Conservation (phyloP, 2,113 vertebrate genomes). For the Thamnaconus septentrionalis region DNA sequence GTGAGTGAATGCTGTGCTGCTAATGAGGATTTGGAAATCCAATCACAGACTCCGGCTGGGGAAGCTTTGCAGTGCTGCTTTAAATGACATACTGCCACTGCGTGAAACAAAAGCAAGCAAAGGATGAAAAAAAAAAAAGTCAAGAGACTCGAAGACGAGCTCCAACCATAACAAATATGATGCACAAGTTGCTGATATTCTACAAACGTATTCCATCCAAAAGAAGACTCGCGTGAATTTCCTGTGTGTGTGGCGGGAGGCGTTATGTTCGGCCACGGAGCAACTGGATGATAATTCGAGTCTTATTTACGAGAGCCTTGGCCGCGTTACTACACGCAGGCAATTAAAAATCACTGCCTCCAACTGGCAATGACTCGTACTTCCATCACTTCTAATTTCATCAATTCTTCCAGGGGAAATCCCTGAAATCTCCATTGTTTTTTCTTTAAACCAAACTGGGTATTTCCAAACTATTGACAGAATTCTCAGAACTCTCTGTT, state of each 20-base stretch:
- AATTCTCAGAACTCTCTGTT: no score
- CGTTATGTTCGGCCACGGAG: background rate
- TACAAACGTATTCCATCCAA: conserved; percentile 11
- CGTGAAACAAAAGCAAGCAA: conserved; percentile 35
- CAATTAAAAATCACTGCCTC: no score
- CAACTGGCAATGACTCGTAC: no score
- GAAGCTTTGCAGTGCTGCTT: conserved; percentile 43
- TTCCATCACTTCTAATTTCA: no score
- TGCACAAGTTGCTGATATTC: conserved; percentile 13
- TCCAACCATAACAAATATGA: conserved; percentile 35
- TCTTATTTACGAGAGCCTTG: background rate
- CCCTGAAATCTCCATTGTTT: no score
- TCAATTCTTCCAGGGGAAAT: no score
- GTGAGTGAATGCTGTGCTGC: conserved; percentile 42
- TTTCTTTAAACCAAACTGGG: no score
- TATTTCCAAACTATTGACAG: no score
- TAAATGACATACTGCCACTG: conserved; percentile 44
- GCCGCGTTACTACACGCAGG: no score
- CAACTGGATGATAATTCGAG: background rate
- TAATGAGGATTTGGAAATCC: conserved; percentile 58
- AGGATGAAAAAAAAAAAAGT: background rate
- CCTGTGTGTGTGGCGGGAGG: conserved; percentile 1
- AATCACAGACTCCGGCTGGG: conserved; percentile 26
- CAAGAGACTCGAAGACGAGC: conserved; percentile 28
- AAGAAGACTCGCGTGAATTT: conserved; percentile 1